A percentile compares a stretch with the other conserved stretches of the same genome.
These are phyloP conservation scores for Cerceris rybyensis DNA, from an alignment of 2,888 invertebrate species.

Conservation along the genomic window DNA sequence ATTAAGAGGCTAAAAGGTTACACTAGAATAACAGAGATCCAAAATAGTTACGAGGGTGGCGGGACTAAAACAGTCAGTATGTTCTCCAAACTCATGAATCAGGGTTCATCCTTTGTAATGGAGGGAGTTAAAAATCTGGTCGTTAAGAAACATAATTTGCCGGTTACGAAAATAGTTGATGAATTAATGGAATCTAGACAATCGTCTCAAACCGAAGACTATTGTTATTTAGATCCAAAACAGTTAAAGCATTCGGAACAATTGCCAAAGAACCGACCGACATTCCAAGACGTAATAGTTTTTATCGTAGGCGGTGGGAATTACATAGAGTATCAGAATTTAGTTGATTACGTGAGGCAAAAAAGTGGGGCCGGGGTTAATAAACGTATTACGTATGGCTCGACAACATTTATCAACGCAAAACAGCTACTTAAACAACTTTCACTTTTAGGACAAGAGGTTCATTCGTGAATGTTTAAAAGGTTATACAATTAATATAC, in stretches of 20 bases:
- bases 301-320: constrained; percentile 97
- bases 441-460: constrained; percentile 90
- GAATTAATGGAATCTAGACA: constrained; percentile 92
- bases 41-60: constrained; percentile 94
- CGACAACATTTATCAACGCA: constrained; percentile 96
- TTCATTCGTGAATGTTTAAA: constrained; percentile 78
- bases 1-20: constrained; percentile 95
- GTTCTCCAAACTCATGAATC: constrained; percentile 98
- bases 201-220: constrained; percentile 91
- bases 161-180: constrained; percentile 96
- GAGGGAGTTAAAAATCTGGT: constrained; percentile 99
- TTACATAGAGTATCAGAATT: constrained; percentile 99
- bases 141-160: constrained; percentile 98
- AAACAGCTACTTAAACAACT: constrained; percentile 96
- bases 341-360: constrained; percentile 96
- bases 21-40: constrained; percentile 88
- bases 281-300: constrained; percentile 94
- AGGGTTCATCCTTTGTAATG: constrained; percentile 99
- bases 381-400: constrained; percentile 96
- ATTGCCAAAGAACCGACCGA: constrained; percentile 85
- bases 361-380: constrained; percentile 87
- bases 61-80: constrained; percentile 98
- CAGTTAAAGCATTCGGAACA: constrained; percentile 89
- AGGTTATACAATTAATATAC: constrained; percentile 7
- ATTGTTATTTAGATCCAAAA: constrained; percentile 97